Conservation (phyloP, 64 coral and sea anemone species). For the Pocillopora damicornis region DNA sequence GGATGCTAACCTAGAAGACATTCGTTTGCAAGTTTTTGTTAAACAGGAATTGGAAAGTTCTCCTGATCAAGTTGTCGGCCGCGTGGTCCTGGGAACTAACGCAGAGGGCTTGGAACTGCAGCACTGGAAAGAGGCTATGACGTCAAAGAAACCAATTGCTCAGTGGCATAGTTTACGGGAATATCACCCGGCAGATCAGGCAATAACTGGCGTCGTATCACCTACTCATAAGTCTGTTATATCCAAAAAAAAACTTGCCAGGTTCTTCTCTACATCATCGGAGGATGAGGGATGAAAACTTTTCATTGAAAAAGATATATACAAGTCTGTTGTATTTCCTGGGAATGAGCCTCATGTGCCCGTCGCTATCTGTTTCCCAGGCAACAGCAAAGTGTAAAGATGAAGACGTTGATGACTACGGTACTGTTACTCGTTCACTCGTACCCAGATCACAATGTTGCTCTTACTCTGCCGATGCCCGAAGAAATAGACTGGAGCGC, state of each 20-base stretch:
- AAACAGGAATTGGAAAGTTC: constrained; percentile 89
- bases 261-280: constrained; percentile 21
- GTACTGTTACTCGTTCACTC: no score
- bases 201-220: neutral
- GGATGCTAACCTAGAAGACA: constrained; percentile 66
- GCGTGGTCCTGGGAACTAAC: constrained; percentile 75
- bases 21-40: constrained; percentile 90
- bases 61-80: constrained; percentile 83
- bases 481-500: no score
- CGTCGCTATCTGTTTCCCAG: no score
- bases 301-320: neutral
- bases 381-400: no score
- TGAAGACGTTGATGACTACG: no score
- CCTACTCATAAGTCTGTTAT: constrained; percentile 35
- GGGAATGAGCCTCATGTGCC: no score
- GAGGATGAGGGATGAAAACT: constrained; percentile 14
- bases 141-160: constrained; percentile 92
- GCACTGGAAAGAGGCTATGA: constrained; percentile 98
- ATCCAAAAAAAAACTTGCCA: constrained; percentile 15
- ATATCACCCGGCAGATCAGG: constrained; percentile 39
- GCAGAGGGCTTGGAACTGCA: constrained; percentile 61
- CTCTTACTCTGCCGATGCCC: no score
- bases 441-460: no score
- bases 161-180: constrained; percentile 89
- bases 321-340: no score